phyloP scores from a whole-genome alignment of 1,140 invertebrate genomes.

The Coptotermes formosanus region DNA sequence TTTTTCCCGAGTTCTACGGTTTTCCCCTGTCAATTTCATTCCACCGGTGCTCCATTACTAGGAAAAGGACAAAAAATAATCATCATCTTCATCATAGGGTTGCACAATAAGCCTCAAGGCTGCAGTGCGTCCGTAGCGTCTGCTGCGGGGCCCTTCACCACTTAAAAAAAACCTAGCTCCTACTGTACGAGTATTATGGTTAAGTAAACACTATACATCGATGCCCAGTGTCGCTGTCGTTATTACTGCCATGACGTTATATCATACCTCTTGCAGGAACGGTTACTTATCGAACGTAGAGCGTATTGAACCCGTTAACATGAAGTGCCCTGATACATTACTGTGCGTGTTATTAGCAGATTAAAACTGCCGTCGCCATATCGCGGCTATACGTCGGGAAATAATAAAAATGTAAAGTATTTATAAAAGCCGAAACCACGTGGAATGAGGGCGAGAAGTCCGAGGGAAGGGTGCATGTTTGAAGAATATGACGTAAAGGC shows the following conservation, averaged over 20 bases:
- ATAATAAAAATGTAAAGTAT: not conserved
- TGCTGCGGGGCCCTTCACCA: no score
- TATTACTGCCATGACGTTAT: not conserved
- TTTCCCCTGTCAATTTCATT: no score
- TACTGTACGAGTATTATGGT: no score
- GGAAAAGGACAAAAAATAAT: no score
- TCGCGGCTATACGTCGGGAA: not conserved
- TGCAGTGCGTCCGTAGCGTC: no score
- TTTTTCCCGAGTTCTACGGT: no score
- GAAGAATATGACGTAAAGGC: not conserved
- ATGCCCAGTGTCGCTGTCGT: not conserved
- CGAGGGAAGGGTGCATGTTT: not conserved
- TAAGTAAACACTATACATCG: no score
- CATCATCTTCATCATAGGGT: no score
- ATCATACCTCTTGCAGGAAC: not conserved
- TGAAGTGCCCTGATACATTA: not conserved
- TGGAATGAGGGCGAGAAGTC: not conserved
- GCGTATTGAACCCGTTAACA: conserved; percentile 15
- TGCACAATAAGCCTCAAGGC: no score
- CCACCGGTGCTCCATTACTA: no score
- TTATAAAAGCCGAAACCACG: not conserved
- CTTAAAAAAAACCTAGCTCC: no score
- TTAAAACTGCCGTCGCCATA: not conserved
- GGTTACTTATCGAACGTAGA: not conserved
- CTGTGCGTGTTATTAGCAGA: not conserved